These are phyloP conservation scores for Dendrolimus kikuchii DNA, from an alignment of 1,140 invertebrate species.

Conservation along the genomic window DNA sequence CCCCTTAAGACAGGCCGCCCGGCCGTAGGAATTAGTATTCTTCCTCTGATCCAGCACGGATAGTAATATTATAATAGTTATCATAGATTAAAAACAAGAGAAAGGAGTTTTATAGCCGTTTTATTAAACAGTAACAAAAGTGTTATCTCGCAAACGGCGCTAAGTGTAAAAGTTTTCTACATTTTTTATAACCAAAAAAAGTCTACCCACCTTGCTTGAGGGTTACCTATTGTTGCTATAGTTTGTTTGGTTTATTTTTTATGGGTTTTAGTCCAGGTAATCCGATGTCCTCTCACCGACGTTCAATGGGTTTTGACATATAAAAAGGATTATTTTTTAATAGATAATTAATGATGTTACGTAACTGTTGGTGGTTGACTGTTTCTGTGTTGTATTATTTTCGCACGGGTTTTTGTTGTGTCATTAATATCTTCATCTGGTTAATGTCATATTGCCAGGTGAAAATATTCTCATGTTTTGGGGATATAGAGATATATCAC, in stretches of 20 bases:
- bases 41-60: no score
- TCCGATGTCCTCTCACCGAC: constrained; percentile 50
- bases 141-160: no score
- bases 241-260: constrained; percentile 59
- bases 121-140: no score
- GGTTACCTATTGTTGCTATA: constrained; percentile 40
- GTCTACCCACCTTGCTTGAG: constrained; percentile 28
- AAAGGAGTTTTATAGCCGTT: no score
- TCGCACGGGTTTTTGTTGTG: neutral
- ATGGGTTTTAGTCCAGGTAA: constrained; percentile 60
- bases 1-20: no score
- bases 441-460: no score
- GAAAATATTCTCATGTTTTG: no score
- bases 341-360: constrained; percentile 64
- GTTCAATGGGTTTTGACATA: constrained; percentile 59
- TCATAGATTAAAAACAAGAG: no score
- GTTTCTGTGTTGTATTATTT: neutral
- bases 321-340: constrained; percentile 67
- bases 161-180: no score
- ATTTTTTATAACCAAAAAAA: constrained; percentile 20
- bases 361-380: constrained; percentile 19
- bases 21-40: no score
- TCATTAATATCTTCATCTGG: neutral
- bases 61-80: no score
- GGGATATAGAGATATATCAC: no score